Evolutionary conservation across 2,888 invertebrate species (phyloP).

Genomic region (Ophion ventricosus): DNA sequence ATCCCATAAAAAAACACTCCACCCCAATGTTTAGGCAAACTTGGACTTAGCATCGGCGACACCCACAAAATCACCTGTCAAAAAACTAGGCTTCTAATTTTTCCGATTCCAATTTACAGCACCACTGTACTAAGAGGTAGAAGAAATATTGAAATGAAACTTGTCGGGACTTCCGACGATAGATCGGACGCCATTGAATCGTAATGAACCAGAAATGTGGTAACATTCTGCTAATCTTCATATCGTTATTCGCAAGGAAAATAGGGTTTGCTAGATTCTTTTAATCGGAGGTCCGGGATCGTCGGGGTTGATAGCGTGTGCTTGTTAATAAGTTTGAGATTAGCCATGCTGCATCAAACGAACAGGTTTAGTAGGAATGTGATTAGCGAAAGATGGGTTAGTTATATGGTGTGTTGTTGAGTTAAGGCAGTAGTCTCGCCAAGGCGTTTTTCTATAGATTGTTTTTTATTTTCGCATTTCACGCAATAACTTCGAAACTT

Average conservation of each 20-base stretch:
- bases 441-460: too few relatives aligned
- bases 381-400: not conserved
- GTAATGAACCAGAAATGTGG: not conserved
- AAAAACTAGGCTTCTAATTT: too few relatives aligned
- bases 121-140: too few relatives aligned
- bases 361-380: constrained; percentile 5
- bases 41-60: too few relatives aligned
- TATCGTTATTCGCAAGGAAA: constrained; percentile 2
- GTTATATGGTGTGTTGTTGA: too few relatives aligned
- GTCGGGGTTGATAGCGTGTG: constrained; percentile 48
- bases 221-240: not conserved
- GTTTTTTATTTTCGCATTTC: too few relatives aligned
- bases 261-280: constrained; percentile 37
- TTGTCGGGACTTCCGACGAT: constrained; percentile 1
- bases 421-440: too few relatives aligned
- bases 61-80: too few relatives aligned
- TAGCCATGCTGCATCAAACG: not conserved
- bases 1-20: too few relatives aligned
- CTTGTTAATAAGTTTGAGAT: constrained; percentile 26
- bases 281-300: constrained; percentile 62
- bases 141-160: not conserved
- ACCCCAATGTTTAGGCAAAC: too few relatives aligned
- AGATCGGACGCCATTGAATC: not conserved
- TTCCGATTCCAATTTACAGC: too few relatives aligned
- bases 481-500: too few relatives aligned